Evolutionary conservation across 2,797 vertebrate species (phyloP).

Genomic region (Falco novaeseelandiae): DNA sequence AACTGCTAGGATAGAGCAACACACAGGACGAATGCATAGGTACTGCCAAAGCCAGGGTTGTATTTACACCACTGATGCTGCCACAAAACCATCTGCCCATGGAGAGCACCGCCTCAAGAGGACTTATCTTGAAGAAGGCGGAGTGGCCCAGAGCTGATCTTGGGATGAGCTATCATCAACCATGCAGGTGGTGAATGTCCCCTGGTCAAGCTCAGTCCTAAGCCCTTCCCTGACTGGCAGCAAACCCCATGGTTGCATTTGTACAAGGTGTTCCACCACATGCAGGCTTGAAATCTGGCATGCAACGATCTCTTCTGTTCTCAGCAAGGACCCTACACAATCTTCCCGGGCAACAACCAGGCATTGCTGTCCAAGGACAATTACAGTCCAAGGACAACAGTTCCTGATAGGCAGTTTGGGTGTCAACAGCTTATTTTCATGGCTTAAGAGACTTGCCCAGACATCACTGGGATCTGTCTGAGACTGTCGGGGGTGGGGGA

Average conservation of each 20-base stretch:
- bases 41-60: neutral
- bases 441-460: neutral
- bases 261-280: neutral
- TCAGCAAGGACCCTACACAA: neutral
- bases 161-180: neutral
- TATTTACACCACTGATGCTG: neutral
- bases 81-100: accelerated
- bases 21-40: neutral
- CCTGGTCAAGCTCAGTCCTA: neutral
- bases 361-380: neutral
- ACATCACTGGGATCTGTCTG: neutral
- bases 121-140: neutral
- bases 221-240: neutral
- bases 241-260: neutral
- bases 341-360: neutral
- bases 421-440: neutral
- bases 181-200: neutral
- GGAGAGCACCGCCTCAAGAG: neutral
- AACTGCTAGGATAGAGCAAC: neutral
- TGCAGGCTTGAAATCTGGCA: neutral
- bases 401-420: neutral
- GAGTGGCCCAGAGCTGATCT: neutral
- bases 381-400: neutral
- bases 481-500: neutral
- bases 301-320: neutral